A percentile compares a stretch with the other conserved stretches of the same genome.
These are phyloP conservation scores for Dipodomys stephensi DNA, from an alignment of 2,113 vertebrate genomes.

Conservation along the genomic window DNA sequence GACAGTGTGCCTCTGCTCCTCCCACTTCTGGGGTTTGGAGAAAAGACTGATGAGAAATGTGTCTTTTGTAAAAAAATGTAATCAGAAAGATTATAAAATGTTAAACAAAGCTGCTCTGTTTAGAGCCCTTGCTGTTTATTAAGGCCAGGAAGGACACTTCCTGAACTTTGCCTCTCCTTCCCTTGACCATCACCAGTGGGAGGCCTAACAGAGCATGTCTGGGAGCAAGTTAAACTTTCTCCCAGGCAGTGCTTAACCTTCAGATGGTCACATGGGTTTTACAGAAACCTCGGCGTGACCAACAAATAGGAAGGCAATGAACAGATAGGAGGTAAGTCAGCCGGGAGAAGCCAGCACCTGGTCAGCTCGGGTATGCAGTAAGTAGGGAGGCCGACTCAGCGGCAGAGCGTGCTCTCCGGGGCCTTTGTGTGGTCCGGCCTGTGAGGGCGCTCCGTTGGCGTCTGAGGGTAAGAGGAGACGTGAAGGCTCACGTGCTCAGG, in stretches of 20 bases:
- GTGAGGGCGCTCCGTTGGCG: neutral
- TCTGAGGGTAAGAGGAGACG: constrained; percentile 50
- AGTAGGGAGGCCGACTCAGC: neutral
- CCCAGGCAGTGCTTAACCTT: neutral
- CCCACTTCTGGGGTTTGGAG: neutral
- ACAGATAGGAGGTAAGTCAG: neutral
- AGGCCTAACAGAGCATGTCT: constrained; percentile 1
- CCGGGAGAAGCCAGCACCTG: neutral
- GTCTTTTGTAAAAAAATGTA: constrained; percentile 61
- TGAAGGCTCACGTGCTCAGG: accelerated
- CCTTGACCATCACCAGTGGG: neutral
- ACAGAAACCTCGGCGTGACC: accelerated
- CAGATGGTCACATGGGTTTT: constrained; percentile 60
- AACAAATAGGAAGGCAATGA: neutral
- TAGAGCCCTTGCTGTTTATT: constrained; percentile 20
- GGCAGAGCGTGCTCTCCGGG: neutral
- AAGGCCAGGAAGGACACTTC: constrained; percentile 25
- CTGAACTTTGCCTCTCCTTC: constrained; percentile 79
- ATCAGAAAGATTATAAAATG: constrained; percentile 59
- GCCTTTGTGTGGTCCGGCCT: neutral
- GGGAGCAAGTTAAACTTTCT: constrained; percentile 50
- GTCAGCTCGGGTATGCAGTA: accelerated
- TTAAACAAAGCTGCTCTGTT: constrained; percentile 84
- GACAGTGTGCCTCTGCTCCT: neutral
- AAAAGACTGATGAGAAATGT: neutral